These are phyloP conservation scores for Physella acuta DNA, from an alignment of 1,140 invertebrate species.

Conservation along the genomic window DNA sequence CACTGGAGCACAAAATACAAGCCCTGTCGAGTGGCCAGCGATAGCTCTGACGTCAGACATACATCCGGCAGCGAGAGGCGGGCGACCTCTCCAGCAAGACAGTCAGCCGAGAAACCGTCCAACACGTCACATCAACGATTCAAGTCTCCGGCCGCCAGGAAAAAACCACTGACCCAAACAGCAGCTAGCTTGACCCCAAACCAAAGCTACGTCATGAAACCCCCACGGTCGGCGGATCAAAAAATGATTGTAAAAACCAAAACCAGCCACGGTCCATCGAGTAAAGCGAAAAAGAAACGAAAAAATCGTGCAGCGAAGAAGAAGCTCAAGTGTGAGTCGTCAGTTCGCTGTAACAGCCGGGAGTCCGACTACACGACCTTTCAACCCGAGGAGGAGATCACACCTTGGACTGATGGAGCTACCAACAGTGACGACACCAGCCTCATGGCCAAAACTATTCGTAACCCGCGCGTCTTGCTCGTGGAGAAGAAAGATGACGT, in stretches of 20 bases:
- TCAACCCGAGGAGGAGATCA: constrained; percentile 12
- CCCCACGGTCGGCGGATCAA: neutral
- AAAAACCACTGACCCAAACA: too few species aligned
- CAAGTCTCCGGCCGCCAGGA: too few species aligned
- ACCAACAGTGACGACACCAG: constrained; percentile 9
- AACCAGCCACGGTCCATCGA: neutral
- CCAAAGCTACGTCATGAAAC: too few species aligned
- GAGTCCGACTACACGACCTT: neutral
- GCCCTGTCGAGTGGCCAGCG: too few species aligned
- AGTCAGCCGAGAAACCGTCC: too few species aligned
- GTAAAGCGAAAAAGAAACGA: neutral
- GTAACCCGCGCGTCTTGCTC: neutral
- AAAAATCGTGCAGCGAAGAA: neutral
- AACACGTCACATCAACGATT: too few species aligned
- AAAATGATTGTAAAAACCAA: too few species aligned
- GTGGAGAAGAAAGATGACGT: neutral
- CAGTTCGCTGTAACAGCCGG: neutral
- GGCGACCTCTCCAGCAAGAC: too few species aligned
- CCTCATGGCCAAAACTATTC: neutral
- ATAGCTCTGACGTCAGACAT: too few species aligned
- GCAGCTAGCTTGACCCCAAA: too few species aligned
- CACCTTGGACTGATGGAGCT: constrained; percentile 5
- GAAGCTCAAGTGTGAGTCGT: neutral
- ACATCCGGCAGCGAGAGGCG: too few species aligned
- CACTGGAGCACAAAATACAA: too few species aligned